Conservation (phyloP, 2,797 vertebrate genomes). For the Spinus olivaceus region DNA sequence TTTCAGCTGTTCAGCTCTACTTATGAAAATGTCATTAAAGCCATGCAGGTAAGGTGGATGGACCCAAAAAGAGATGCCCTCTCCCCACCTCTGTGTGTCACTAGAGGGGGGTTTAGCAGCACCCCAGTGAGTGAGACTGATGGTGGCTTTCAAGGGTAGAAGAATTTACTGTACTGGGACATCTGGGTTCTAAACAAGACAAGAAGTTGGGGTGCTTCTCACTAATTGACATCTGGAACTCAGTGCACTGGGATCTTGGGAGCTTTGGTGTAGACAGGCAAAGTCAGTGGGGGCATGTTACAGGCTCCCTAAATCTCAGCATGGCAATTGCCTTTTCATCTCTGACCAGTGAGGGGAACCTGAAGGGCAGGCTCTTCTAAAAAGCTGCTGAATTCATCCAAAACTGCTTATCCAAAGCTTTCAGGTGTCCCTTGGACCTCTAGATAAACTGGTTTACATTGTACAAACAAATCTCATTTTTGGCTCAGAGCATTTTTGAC, state of each 20-base stretch:
- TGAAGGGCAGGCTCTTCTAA: neutral
- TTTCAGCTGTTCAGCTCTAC: neutral
- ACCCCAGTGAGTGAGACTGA: neutral
- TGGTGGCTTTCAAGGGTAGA: neutral
- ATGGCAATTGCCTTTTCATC: neutral
- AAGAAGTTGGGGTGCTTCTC: neutral
- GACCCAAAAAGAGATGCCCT: neutral
- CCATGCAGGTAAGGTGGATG: accelerated
- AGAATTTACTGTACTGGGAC: neutral
- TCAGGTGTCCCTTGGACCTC: conserved; percentile 55
- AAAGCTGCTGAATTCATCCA: conserved; percentile 1
- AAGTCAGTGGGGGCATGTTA: neutral
- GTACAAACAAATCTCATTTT: conserved; percentile 61
- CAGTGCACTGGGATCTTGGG: neutral
- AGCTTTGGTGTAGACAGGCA: neutral
- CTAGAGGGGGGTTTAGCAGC: accelerated
- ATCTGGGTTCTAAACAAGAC: neutral
- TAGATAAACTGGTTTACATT: conserved; percentile 59
- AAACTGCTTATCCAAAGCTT: conserved; percentile 58
- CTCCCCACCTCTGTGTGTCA: accelerated
- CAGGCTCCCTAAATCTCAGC: neutral
- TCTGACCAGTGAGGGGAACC: neutral
- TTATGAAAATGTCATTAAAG: neutral
- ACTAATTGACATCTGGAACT: neutral
- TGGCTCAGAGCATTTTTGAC: conserved; percentile 62